Conservation (phyloP, 2,113 vertebrate species). For the Phoenicopterus ruber region DNA sequence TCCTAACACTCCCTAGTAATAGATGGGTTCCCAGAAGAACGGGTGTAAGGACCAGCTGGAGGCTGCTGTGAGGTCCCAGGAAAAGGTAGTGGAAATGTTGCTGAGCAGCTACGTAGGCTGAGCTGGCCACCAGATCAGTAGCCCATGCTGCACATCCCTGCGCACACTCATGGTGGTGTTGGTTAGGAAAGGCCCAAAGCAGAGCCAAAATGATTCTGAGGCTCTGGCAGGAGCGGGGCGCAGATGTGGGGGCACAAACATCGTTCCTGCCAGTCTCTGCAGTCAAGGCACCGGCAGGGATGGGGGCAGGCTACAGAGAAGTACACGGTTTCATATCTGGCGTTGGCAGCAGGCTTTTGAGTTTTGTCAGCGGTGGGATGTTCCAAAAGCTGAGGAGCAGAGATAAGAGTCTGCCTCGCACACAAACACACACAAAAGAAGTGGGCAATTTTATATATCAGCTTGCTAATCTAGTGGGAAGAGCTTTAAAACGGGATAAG, state of each 20-base stretch:
- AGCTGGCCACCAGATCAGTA: not conserved
- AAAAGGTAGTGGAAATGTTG: not conserved
- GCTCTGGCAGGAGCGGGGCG: not conserved
- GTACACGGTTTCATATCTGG: not conserved
- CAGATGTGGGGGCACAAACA: not conserved
- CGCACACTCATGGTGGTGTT: not conserved
- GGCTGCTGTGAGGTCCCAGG: not conserved
- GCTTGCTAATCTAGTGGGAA: not conserved
- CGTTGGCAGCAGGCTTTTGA: not conserved
- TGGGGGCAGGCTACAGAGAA: not conserved
- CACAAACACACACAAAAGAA: not conserved
- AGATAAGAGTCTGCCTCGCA: not conserved
- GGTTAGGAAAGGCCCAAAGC: not conserved
- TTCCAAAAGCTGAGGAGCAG: not conserved
- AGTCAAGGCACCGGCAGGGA: not conserved
- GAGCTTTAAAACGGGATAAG: not conserved
- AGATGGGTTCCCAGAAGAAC: not conserved
- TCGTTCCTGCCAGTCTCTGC: not conserved
- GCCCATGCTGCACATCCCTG: not conserved
- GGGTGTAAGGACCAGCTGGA: not conserved
- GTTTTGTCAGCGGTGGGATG: not conserved
- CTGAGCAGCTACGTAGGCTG: not conserved
- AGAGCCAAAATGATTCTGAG: not conserved
- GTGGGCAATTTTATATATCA: not conserved
- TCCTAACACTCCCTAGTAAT: not conserved